These are phyloP conservation scores for Rhamphomyia laevipes DNA, from an alignment of 2,888 invertebrate species.

Conservation along the genomic window DNA sequence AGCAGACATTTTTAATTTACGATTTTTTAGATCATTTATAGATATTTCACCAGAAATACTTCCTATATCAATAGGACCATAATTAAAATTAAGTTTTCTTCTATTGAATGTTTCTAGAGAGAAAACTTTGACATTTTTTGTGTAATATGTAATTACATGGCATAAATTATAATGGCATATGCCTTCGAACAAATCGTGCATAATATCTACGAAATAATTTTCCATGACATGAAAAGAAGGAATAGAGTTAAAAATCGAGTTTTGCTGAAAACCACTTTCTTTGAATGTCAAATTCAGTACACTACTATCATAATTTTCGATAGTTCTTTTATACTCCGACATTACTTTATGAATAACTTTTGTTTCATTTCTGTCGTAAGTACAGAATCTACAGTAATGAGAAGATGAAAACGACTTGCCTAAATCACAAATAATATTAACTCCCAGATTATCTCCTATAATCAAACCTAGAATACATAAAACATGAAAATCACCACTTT, in stretches of 20 bases:
- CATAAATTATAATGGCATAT: slow-evolving; percentile 8
- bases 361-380: neutral
- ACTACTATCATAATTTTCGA: neutral
- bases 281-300: neutral
- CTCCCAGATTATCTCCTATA: slow-evolving; percentile 11
- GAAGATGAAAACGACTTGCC: slow-evolving; percentile 7
- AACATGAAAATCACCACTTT: neutral
- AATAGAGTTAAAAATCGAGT: slow-evolving; percentile 10
- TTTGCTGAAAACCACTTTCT: slow-evolving; percentile 5
- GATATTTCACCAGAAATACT: slow-evolving; percentile 8
- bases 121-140: slow-evolving; percentile 4
- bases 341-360: neutral
- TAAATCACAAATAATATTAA: slow-evolving; percentile 9
- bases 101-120: slow-evolving; percentile 7
- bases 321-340: neutral
- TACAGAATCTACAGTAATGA: slow-evolving; percentile 11
- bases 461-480: slow-evolving; percentile 5
- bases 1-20: slow-evolving; percentile 9
- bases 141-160: slow-evolving; percentile 3
- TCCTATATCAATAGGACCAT: slow-evolving; percentile 7
- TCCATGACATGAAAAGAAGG: too few relatives aligned
- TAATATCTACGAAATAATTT: slow-evolving; percentile 3
- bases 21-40: slow-evolving; percentile 3
- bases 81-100: slow-evolving; percentile 8
- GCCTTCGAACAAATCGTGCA: slow-evolving; percentile 12